Base-by-base conservation (phyloP, 2,888 invertebrate species). In the Nowickia ferox region DNA sequence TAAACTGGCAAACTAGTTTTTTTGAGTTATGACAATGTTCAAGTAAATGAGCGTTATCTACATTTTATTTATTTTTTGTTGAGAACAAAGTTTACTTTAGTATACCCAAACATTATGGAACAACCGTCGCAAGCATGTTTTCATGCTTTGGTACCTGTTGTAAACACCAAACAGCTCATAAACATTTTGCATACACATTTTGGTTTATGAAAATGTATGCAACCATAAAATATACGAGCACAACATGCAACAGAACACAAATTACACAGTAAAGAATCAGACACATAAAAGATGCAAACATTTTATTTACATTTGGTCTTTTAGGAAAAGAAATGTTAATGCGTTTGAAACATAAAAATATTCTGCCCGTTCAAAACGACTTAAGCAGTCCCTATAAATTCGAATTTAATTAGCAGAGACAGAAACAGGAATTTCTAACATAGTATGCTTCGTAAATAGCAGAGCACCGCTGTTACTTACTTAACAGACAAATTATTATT, bases 161-260 rank as follows among this genome's bases (percentile, higher is more conserved):
- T 66, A 83, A 77, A 77, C 71, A 71, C 38, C 55, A 71, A 71
- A 83, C 65, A 76, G 76, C 76, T 77, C 77, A 83, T 83, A 83
- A 83, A 78, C 77, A 72, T 59, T 71, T 71, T 79, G 79, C 79
- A 63, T 63, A 71, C 71, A 79, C 44, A 63, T 83, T 86, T 76
- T 77, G 68, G 11, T 83, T 83, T 86, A 80, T 83, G 79, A 79
- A 76, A 83, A 76, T 76, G 59, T 61, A 83, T 61, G 65, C 82
- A 86, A 44, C 69, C 85, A 76, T 82, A 71, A 75, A 85, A 75
- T 76, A 78, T 63, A 55, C 30, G 6, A 30, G 30, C 6, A 30
- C 30, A 72, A 75, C 22, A 46, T 61, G 53, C n/a, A 46, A 15
- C 61, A 53, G 30, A 48, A 48, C 38, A 13, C n/a, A 15, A 30